phyloP scores from a whole-genome alignment of 2,888 invertebrate species.

The Cephus spinipes region DNA sequence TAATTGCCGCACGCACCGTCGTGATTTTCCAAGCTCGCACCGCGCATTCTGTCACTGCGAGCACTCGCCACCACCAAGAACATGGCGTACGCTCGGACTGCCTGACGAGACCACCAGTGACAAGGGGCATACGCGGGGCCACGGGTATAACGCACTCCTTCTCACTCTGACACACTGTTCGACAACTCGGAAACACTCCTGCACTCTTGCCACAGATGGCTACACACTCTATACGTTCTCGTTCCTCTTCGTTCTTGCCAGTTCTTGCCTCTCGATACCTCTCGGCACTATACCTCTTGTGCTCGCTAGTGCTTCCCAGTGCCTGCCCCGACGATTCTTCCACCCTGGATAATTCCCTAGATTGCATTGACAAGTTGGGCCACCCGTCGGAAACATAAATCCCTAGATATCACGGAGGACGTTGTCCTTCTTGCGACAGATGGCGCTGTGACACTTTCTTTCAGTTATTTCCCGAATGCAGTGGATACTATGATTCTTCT shows the following conservation, averaged over 20 bases:
- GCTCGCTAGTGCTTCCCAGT: conserved; percentile 4
- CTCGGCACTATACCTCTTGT: conserved; percentile 16
- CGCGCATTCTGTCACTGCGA: conserved; percentile 55
- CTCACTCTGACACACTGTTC: not conserved
- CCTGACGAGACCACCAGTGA: conserved; percentile 21
- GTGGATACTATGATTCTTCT: not conserved
- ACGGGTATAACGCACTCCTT: not conserved
- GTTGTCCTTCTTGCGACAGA: not conserved
- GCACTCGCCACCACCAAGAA: conserved; percentile 36
- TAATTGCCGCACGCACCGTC: conserved; percentile 10
- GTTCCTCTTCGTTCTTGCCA: not conserved
- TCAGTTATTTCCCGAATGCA: not conserved
- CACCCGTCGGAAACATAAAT: not conserved
- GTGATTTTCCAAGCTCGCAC: conserved; percentile 30
- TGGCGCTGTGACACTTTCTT: not conserved
- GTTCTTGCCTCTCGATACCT: conserved; percentile 13
- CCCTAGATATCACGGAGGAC: not conserved
- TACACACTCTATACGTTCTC: conserved; percentile 10
- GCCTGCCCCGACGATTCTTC: conserved; percentile 25
- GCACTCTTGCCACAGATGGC: conserved; percentile 5
- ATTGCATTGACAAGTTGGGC: not conserved
- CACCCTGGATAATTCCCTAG: not conserved
- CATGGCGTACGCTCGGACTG: conserved; percentile 47
- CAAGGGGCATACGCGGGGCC: conserved; percentile 24
- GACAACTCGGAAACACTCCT: not conserved